phyloP scores from a whole-genome alignment of 2,797 vertebrate genomes.

The Sandelia bainsii region DNA sequence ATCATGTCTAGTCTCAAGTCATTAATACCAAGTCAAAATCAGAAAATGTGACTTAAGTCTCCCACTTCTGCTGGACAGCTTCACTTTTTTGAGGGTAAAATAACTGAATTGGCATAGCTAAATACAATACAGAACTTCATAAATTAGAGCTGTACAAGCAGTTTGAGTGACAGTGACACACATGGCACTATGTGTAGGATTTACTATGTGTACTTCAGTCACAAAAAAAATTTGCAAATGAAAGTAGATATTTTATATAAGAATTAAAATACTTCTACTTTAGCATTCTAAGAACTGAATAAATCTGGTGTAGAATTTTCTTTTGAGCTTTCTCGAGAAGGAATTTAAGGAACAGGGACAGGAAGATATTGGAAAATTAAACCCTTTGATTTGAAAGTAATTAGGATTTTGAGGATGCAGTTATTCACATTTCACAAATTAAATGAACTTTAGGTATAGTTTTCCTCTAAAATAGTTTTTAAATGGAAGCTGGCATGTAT shows the following conservation, averaged over 20 bases:
- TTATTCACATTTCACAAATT: constrained; percentile 8
- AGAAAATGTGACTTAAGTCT: too few species aligned
- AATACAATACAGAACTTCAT: background rate
- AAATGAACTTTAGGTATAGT: constrained; percentile 6
- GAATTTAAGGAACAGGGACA: too few species aligned
- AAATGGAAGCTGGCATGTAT: constrained; percentile 44
- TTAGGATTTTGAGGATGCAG: background rate
- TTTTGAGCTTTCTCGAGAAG: too few species aligned
- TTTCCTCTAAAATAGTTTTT: constrained; percentile 15
- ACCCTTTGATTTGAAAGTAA: too few species aligned
- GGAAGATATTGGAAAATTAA: too few species aligned
- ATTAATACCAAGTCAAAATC: too few species aligned
- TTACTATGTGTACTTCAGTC: background rate
- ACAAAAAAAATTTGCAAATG: background rate
- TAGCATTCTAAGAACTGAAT: too few species aligned
- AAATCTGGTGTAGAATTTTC: too few species aligned
- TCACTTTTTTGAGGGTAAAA: background rate
- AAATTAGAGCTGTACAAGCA: constrained; percentile 4
- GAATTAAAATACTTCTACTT: too few species aligned
- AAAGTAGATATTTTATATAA: background rate
- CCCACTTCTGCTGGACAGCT: constrained; percentile 8
- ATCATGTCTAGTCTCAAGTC: too few species aligned
- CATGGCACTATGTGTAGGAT: background rate
- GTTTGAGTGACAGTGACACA: constrained; percentile 9
- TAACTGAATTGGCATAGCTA: background rate